Evolutionary conservation across 2,797 vertebrate species (phyloP).

Genomic region (Novumbra hubbsi): DNA sequence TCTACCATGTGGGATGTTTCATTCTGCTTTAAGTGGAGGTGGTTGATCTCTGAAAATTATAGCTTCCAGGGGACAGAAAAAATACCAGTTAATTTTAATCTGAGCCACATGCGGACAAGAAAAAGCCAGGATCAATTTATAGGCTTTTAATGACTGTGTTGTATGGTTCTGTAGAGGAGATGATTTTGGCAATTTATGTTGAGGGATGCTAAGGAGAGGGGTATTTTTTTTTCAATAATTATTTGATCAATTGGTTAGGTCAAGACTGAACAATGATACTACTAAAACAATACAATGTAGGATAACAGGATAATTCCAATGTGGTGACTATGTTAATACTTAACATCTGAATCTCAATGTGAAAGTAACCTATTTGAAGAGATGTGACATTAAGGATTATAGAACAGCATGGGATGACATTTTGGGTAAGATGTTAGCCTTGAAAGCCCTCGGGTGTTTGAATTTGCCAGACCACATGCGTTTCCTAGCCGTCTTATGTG

Average conservation of each 20-base stretch:
- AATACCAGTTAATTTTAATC: conserved; percentile 35
- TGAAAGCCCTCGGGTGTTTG: not conserved
- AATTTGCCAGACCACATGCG: conserved; percentile 10
- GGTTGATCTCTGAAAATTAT: conserved; percentile 45
- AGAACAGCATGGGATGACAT: not conserved
- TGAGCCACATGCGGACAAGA: conserved; percentile 38
- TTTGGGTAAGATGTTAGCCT: not conserved
- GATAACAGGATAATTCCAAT: not conserved
- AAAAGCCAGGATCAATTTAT: conserved; percentile 38
- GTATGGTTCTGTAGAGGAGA: not conserved
- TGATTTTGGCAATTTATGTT: not conserved
- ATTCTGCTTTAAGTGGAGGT: conserved; percentile 34
- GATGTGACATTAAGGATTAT: not conserved
- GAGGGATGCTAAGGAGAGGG: not conserved
- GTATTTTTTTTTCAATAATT: not conserved
- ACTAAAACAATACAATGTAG: not conserved
- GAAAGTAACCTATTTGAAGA: not conserved
- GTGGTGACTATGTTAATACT: not conserved
- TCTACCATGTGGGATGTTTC: conserved; percentile 38
- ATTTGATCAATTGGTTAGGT: not conserved
- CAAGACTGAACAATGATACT: not conserved
- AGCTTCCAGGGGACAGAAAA: conserved; percentile 39
- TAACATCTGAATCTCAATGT: not conserved
- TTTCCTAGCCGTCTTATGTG: conserved; percentile 6
- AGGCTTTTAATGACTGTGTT: conserved; percentile 40